phyloP scores from a whole-genome alignment of 2,888 invertebrate genomes.

The Dynastes maya region DNA sequence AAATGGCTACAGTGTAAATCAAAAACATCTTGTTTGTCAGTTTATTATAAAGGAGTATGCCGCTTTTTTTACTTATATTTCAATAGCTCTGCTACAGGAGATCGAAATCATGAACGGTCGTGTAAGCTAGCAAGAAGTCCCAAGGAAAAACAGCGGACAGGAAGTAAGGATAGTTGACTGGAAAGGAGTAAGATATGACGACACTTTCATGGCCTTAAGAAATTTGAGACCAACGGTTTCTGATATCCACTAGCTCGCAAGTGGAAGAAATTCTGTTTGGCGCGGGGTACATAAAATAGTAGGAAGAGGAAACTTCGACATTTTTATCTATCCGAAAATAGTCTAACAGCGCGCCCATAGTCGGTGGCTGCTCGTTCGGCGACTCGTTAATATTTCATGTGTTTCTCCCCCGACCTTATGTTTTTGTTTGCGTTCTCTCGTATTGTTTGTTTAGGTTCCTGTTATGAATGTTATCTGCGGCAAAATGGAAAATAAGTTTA shows the following conservation, averaged over 20 bases:
- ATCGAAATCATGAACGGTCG: background rate
- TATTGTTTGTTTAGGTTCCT: slow-evolving; percentile 41
- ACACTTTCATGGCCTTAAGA: slow-evolving; percentile 59
- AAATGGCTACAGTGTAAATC: too few relatives aligned
- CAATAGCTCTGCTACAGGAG: too few relatives aligned
- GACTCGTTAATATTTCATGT: slow-evolving; percentile 44
- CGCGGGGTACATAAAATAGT: slow-evolving; percentile 28
- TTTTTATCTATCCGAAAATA: slow-evolving; percentile 45
- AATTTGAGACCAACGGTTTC: slow-evolving; percentile 52
- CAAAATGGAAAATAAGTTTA: slow-evolving; percentile 42
- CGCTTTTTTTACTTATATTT: too few relatives aligned
- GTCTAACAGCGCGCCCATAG: slow-evolving; percentile 22
- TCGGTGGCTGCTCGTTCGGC: slow-evolving; percentile 35
- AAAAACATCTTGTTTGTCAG: too few relatives aligned
- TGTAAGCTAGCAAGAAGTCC: background rate
- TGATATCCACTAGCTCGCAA: slow-evolving; percentile 28
- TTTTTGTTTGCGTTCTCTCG: slow-evolving; percentile 43
- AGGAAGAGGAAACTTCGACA: slow-evolving; percentile 33
- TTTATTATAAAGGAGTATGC: too few relatives aligned
- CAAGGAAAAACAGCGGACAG: background rate
- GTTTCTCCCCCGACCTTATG: slow-evolving; percentile 39
- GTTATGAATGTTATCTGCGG: slow-evolving; percentile 43
- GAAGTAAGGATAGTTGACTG: slow-evolving; percentile 58
- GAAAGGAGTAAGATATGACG: slow-evolving; percentile 58
- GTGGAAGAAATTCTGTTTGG: slow-evolving; percentile 13